Percentiles rank a stretch among this genome's conserved stretches.
These are phyloP conservation scores for Muschampia plurimacula DNA, from an alignment of 2,888 invertebrate species.

Conservation along the genomic window DNA sequence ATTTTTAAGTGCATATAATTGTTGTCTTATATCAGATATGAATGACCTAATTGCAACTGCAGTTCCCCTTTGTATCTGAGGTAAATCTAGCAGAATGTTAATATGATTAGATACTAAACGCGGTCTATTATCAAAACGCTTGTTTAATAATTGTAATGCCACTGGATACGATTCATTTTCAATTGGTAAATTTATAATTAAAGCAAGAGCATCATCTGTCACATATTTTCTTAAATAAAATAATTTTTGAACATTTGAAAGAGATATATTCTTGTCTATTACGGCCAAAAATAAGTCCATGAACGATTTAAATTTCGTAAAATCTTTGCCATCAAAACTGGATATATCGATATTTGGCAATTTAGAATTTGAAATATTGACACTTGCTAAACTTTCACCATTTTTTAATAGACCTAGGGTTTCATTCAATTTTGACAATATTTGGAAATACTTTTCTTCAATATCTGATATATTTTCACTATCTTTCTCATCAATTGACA, in stretches of 20 bases:
- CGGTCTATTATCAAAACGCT: not conserved
- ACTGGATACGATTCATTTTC: not conserved
- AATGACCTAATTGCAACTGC: not conserved
- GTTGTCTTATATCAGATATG: not conserved
- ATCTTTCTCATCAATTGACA: too few relatives aligned
- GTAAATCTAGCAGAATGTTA: not conserved
- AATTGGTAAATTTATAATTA: not conserved
- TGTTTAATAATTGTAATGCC: not conserved
- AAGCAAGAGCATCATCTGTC: not conserved
- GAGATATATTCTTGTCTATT: not conserved
- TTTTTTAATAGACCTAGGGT: not conserved
- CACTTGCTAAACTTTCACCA: not conserved
- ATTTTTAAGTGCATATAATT: not conserved
- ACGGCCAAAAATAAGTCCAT: not conserved
- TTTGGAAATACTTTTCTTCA: too few relatives aligned
- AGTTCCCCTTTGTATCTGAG: not conserved
- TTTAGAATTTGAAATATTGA: not conserved
- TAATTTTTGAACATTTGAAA: not conserved
- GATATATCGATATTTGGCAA: not conserved
- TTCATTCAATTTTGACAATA: not conserved
- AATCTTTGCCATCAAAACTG: not conserved
- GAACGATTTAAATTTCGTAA: not conserved
- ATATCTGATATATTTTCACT: too few relatives aligned
- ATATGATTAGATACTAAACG: not conserved
- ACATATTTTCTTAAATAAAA: not conserved